phyloP scores from a whole-genome alignment of 2,797 vertebrate genomes.

The Helarctos malayanus region DNA sequence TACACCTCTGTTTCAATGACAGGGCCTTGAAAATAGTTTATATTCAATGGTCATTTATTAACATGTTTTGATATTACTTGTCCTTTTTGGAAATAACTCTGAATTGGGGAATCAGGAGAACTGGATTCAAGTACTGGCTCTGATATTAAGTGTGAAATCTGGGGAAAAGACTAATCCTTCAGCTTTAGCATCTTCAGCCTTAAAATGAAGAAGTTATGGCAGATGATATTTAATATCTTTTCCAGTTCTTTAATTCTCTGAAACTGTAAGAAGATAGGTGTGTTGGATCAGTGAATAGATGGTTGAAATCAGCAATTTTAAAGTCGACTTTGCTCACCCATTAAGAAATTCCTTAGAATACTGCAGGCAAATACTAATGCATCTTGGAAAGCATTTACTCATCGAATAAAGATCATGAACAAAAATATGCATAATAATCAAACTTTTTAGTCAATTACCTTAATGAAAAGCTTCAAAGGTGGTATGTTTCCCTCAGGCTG shows the following conservation, averaged over 20 bases:
- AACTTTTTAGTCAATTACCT: conserved; percentile 30
- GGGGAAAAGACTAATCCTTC: neutral
- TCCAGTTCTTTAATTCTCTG: neutral
- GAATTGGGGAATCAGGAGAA: neutral
- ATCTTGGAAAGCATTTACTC: neutral
- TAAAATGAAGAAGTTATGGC: neutral
- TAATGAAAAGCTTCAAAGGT: conserved; percentile 12
- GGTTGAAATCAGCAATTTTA: conserved; percentile 13
- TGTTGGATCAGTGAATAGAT: neutral
- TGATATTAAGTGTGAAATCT: conserved; percentile 19
- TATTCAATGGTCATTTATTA: neutral
- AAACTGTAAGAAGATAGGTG: neutral
- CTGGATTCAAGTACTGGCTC: neutral
- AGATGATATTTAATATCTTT: neutral
- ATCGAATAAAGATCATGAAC: neutral
- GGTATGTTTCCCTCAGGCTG: neutral
- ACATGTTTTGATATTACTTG: neutral
- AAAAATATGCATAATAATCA: neutral
- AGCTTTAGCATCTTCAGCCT: neutral
- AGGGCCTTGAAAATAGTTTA: neutral
- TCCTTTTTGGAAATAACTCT: neutral
- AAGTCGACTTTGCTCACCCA: neutral
- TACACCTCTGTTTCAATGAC: neutral
- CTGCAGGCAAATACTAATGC: neutral
- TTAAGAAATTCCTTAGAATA: conserved; percentile 30